A percentile compares a stretch with the other conserved stretches of the same genome.
Conservation (phyloP, 2,797 vertebrate species). For the Semaprochilodus insignis region DNA sequence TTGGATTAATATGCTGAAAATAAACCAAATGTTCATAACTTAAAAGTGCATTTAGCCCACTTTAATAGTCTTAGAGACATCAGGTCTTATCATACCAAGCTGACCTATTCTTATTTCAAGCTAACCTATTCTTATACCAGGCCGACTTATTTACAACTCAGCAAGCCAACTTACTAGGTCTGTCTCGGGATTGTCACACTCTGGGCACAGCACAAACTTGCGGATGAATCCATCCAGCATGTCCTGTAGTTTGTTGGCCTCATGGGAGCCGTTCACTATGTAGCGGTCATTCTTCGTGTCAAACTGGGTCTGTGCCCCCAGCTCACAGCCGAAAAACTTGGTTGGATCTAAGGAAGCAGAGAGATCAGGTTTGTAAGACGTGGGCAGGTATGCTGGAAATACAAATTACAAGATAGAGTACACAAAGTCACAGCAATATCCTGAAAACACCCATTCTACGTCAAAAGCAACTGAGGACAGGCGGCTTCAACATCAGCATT, state of each 20-base stretch:
- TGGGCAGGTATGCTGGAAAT: background rate
- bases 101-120: background rate
- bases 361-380: background rate
- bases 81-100: background rate
- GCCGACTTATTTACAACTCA: too few species aligned
- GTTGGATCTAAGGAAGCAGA: conserved; percentile 87
- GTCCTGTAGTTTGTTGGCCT: conserved; percentile 99
- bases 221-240: conserved; percentile 99
- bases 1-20: conserved; percentile 95
- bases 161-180: conserved; percentile 87
- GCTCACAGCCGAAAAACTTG: conserved; percentile 99
- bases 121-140: background rate
- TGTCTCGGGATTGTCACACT: conserved; percentile 99
- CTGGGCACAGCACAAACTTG: conserved; percentile 99
- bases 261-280: conserved; percentile 99
- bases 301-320: conserved; percentile 99
- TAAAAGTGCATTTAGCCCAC: background rate
- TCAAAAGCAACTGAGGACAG: background rate
- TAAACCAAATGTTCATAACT: background rate
- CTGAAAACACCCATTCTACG: background rate
- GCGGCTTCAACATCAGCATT: background rate
- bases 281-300: conserved; percentile 99
- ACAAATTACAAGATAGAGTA: too few species aligned
- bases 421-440: background rate
- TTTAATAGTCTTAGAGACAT: background rate